Evolutionary conservation across 2,113 vertebrate species (phyloP).

Genomic region (Mola mola): DNA sequence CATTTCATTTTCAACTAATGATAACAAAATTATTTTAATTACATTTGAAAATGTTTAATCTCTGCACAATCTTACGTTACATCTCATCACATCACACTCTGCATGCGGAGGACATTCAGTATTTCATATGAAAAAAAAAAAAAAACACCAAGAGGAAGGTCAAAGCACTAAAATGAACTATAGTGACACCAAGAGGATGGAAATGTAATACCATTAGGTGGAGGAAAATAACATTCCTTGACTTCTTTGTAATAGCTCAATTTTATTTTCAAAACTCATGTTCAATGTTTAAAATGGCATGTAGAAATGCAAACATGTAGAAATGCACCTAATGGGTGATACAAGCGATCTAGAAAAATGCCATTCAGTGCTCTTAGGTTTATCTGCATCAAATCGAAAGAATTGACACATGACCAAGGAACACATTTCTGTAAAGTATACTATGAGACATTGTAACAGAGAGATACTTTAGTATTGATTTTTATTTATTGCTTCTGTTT

Average conservation of each 20-base stretch:
- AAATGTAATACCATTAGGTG: accelerated
- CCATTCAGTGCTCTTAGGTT: slow-evolving; percentile 8
- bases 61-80: too few relatives aligned
- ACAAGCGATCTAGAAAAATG: background rate
- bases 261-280: slow-evolving; percentile 33
- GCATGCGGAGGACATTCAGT: slow-evolving; percentile 20
- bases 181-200: slow-evolving; percentile 58
- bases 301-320: slow-evolving; percentile 20
- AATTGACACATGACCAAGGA: background rate
- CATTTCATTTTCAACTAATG: too few relatives aligned
- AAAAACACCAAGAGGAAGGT: slow-evolving; percentile 48
- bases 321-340: background rate
- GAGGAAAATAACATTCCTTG: background rate
- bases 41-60: too few relatives aligned
- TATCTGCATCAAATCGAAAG: slow-evolving; percentile 6
- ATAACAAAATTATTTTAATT: too few relatives aligned
- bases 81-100: slow-evolving; percentile 13
- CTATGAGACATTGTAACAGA: background rate
- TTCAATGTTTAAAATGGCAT: slow-evolving; percentile 30
- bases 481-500: slow-evolving; percentile 7
- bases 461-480: background rate
- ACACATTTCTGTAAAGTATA: background rate
- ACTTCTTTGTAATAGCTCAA: slow-evolving; percentile 9
- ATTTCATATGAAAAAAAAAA: slow-evolving; percentile 31
- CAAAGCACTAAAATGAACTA: slow-evolving; percentile 19